Conservation (phyloP, 2,797 vertebrate species). For the Semaprochilodus insignis region DNA sequence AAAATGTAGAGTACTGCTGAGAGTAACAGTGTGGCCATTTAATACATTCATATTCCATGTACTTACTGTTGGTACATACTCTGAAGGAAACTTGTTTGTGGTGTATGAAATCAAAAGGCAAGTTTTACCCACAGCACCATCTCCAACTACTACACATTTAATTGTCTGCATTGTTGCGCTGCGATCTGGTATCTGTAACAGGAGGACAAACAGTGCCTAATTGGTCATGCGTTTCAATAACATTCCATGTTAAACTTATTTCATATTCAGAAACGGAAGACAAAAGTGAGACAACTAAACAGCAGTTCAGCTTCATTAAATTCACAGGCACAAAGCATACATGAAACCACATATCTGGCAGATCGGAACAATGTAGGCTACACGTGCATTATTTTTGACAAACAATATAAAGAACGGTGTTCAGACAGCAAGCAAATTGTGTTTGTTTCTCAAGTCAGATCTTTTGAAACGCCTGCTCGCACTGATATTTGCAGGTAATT, state of each 20-base stretch:
- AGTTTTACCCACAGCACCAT: slow-evolving; percentile 86
- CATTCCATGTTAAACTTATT: neutral
- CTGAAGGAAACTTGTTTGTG: slow-evolving; percentile 85
- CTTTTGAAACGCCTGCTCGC: too few species aligned
- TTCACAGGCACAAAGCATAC: too few species aligned
- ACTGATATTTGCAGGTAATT: too few species aligned
- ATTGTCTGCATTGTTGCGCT: slow-evolving; percentile 81
- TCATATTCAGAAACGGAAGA: too few species aligned
- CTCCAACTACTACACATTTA: slow-evolving; percentile 86
- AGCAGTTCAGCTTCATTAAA: too few species aligned
- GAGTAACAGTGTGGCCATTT: neutral
- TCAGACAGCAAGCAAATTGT: too few species aligned
- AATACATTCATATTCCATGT: neutral
- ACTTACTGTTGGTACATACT: slow-evolving; percentile 85
- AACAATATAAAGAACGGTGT: too few species aligned
- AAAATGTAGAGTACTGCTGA: neutral
- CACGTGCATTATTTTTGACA: too few species aligned
- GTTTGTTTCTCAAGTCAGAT: too few species aligned
- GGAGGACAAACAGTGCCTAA: neutral
- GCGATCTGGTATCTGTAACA: slow-evolving; percentile 9
- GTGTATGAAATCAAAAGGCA: slow-evolving; percentile 86
- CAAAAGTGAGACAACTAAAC: too few species aligned
- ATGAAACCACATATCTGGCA: too few species aligned
- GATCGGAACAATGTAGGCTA: too few species aligned
- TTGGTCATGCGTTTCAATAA: neutral